phyloP scores from a whole-genome alignment of 2,888 invertebrate species.

The Cosmia pyralina region DNA sequence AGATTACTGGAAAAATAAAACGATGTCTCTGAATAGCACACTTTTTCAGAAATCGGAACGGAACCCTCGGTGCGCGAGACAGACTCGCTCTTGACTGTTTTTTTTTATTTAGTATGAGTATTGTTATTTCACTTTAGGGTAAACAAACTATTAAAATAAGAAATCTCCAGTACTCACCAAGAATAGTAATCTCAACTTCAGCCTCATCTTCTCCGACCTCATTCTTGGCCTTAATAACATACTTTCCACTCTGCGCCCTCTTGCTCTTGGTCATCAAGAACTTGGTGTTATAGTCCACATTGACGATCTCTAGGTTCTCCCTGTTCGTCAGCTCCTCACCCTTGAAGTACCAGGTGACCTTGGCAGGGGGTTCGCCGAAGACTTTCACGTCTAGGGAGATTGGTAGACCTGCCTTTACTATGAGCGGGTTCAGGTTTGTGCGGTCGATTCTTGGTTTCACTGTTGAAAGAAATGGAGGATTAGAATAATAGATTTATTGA shows the following conservation, averaged over 20 bases:
- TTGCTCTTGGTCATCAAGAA: slow-evolving; percentile 96
- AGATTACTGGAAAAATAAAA: no score
- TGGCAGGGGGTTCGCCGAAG: slow-evolving; percentile 98
- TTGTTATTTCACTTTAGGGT: no score
- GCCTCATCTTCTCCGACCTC: slow-evolving; percentile 98
- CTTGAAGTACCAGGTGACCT: slow-evolving; percentile 96
- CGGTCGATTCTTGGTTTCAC: slow-evolving; percentile 98
- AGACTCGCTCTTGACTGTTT: no score
- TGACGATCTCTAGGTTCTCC: slow-evolving; percentile 93
- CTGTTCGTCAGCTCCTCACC: slow-evolving; percentile 91
- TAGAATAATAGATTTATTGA: no score
- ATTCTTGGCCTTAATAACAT: slow-evolving; percentile 97
- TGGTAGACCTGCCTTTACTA: slow-evolving; percentile 96
- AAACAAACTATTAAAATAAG: neutral
- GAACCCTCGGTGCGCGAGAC: no score
- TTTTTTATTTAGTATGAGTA: no score
- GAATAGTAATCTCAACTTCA: slow-evolving; percentile 96
- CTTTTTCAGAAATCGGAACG: no score
- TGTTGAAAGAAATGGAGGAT: slow-evolving; percentile 75
- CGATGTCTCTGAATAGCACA: no score
- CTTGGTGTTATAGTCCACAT: slow-evolving; percentile 97
- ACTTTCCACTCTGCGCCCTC: slow-evolving; percentile 95
- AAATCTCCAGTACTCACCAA: slow-evolving; percentile 84
- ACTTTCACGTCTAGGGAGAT: slow-evolving; percentile 96
- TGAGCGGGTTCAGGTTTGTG: slow-evolving; percentile 95